These are phyloP conservation scores for Pandion haliaetus DNA, from an alignment of 2,113 vertebrate species.

Conservation along the genomic window DNA sequence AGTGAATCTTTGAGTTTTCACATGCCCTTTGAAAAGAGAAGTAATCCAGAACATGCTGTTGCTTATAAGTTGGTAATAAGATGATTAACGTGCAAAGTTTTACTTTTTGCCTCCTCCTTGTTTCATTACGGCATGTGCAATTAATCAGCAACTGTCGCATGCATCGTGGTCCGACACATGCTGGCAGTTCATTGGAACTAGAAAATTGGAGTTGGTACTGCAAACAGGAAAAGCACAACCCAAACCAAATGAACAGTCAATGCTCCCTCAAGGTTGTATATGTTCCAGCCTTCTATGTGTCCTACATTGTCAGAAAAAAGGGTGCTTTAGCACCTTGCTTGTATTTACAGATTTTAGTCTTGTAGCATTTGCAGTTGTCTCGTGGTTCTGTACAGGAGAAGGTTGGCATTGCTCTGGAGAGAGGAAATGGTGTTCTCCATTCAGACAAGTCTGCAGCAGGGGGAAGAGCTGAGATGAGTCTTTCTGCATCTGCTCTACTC, in stretches of 20 bases:
- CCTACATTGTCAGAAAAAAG: background rate
- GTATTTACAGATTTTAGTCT: background rate
- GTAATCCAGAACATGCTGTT: background rate
- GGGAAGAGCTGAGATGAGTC: background rate
- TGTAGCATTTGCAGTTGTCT: background rate
- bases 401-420: background rate
- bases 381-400: background rate
- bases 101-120: background rate
- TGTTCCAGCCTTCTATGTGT: background rate
- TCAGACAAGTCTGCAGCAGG: background rate
- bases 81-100: background rate
- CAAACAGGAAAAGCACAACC: background rate
- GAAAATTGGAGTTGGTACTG: background rate
- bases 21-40: background rate
- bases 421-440: background rate
- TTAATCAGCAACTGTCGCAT: rapidly evolving
- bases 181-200: background rate
- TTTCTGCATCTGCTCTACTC: background rate
- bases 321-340: background rate
- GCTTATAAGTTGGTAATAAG: background rate
- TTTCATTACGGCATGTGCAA: background rate
- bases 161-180: rapidly evolving
- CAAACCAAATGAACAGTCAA: too few relatives aligned
- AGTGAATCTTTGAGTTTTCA: background rate
- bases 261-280: background rate